phyloP scores from a whole-genome alignment of 1,140 invertebrate genomes.

The Metaphire vulgaris region DNA sequence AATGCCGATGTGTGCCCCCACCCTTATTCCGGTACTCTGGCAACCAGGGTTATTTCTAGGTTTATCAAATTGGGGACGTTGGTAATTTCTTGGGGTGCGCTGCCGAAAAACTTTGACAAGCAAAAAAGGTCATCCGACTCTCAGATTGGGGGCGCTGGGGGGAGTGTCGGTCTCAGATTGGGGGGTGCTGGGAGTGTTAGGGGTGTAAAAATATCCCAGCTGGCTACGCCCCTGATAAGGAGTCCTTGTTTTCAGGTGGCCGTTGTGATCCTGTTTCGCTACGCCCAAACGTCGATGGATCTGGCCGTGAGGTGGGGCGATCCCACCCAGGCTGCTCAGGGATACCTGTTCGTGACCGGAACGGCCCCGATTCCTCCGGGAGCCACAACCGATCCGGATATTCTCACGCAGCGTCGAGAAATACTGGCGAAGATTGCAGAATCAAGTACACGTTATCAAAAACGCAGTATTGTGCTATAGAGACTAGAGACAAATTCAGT shows the following conservation, averaged over 20 bases:
- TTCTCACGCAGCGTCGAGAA: neutral
- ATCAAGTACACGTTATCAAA: neutral
- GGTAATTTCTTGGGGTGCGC: too few relatives aligned
- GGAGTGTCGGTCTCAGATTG: neutral
- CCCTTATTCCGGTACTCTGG: too few relatives aligned
- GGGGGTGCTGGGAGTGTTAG: neutral
- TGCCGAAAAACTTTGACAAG: neutral
- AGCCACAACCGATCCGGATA: neutral
- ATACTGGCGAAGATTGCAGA: slow-evolving; percentile 4
- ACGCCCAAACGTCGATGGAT: slow-evolving; percentile 1
- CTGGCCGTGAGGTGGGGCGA: slow-evolving; percentile 13
- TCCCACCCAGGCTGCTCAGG: slow-evolving; percentile 2
- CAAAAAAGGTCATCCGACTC: neutral
- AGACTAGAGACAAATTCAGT: too few relatives aligned
- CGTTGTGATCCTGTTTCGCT: neutral
- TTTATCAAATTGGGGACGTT: too few relatives aligned
- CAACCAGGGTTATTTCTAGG: too few relatives aligned
- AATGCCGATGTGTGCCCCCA: too few relatives aligned
- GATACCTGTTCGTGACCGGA: slow-evolving; percentile 8
- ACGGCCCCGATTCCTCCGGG: neutral
- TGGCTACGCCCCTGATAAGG: too few relatives aligned
- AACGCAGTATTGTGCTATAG: too few relatives aligned
- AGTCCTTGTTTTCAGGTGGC: neutral
- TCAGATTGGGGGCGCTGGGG: neutral
- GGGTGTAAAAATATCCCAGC: too few relatives aligned